A percentile compares a stretch with the other conserved stretches of the same genome.
Evolutionary conservation across 2,888 invertebrate species (phyloP).

Genomic region (Seira sanloemensis): DNA sequence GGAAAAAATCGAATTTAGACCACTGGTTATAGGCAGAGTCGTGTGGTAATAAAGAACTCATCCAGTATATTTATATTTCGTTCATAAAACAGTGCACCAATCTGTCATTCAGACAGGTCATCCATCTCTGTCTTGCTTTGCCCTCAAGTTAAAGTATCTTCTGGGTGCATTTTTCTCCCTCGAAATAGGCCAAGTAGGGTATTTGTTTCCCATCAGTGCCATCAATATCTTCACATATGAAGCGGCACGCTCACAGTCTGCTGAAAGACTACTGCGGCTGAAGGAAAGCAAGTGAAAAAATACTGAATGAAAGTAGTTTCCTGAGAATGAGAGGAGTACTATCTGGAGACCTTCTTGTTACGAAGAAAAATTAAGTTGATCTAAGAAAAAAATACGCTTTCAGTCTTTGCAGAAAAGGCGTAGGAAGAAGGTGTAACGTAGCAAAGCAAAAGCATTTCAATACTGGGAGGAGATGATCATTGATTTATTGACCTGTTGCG

Average conservation of each 20-base stretch:
- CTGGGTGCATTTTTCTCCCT: neutral
- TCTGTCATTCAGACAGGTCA: conserved; percentile 38
- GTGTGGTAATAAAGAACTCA: too few relatives aligned
- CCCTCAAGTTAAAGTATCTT: neutral
- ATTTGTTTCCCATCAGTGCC: too few relatives aligned
- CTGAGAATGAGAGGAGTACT: neutral
- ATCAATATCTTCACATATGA: too few relatives aligned
- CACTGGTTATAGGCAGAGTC: neutral
- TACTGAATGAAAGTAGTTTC: neutral
- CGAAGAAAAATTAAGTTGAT: neutral
- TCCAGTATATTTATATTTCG: neutral
- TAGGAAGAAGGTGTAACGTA: conserved; percentile 6
- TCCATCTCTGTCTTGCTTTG: conserved; percentile 31
- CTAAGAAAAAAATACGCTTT: too few relatives aligned
- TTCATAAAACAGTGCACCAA: conserved; percentile 1
- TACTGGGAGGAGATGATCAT: conserved; percentile 44
- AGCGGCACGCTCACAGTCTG: too few relatives aligned
- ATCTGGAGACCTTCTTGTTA: neutral
- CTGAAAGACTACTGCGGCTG: too few relatives aligned
- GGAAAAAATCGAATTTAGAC: neutral
- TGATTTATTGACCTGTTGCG: conserved; percentile 70
- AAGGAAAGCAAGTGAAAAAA: conserved; percentile 3
- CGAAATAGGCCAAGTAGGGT: too few relatives aligned
- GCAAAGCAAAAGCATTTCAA: conserved; percentile 16
- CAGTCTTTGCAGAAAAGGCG: neutral